Conservation (phyloP, 2,113 vertebrate genomes). For the Sisor rabdophorus region DNA sequence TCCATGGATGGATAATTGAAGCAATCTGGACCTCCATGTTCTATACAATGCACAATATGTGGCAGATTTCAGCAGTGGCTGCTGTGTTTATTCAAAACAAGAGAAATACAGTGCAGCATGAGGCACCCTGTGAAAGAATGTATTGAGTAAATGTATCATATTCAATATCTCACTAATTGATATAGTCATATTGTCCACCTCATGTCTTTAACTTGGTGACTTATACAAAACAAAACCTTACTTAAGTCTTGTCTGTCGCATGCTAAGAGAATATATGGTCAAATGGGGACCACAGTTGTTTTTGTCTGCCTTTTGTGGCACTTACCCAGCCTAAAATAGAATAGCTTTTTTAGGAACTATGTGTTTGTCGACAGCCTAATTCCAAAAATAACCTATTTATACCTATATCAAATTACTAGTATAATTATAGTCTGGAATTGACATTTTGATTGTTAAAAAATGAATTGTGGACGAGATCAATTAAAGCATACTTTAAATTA, state of each 20-base stretch:
- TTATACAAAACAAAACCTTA: background rate
- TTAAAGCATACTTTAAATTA: background rate
- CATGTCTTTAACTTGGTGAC: slow-evolving; percentile 1
- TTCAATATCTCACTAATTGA: slow-evolving; percentile 16
- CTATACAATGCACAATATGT: slow-evolving; percentile 52
- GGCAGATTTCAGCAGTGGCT: slow-evolving; percentile 47
- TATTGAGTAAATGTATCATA: slow-evolving; percentile 33
- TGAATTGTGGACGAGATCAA: background rate
- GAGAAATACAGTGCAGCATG: slow-evolving; percentile 10
- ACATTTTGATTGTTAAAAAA: background rate
- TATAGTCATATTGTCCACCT: background rate
- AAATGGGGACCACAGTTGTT: slow-evolving; percentile 29
- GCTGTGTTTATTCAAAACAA: slow-evolving; percentile 30
- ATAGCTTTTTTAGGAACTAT: slow-evolving; percentile 14
- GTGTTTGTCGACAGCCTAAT: slow-evolving; percentile 6
- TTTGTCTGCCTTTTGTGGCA: slow-evolving; percentile 31
- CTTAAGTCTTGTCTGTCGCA: slow-evolving; percentile 4
- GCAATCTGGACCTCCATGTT: slow-evolving; percentile 59
- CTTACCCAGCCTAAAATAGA: slow-evolving; percentile 20
- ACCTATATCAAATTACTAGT: slow-evolving; percentile 27
- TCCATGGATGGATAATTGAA: slow-evolving; percentile 51
- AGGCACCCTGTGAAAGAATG: slow-evolving; percentile 25
- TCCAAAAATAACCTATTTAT: slow-evolving; percentile 31
- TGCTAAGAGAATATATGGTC: slow-evolving; percentile 24
- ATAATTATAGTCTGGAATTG: slow-evolving; percentile 7